A percentile compares a stretch with the other conserved stretches of the same genome.
These are phyloP conservation scores for Trididemnum clinides DNA, from an alignment of 23 tunicate species.

Conservation along the genomic window DNA sequence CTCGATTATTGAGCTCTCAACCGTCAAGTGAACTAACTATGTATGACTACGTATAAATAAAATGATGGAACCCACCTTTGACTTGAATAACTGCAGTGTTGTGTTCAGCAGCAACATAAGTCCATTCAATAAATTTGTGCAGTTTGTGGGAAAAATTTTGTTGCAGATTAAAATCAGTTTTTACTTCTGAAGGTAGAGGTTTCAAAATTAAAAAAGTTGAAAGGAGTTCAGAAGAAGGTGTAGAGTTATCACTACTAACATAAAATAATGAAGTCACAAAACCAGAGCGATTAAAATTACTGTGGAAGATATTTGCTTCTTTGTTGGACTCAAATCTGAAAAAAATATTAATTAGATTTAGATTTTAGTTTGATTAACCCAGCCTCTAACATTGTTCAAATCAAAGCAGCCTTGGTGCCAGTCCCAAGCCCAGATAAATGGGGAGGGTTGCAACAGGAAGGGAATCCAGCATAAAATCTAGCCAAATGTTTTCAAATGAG, in stretches of 20 bases:
- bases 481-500: no score
- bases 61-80: no score
- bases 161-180: conserved; percentile 41
- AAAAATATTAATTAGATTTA: not conserved
- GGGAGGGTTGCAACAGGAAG: no score
- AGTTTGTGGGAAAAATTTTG: conserved; percentile 40
- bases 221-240: conserved; percentile 29
- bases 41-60: no score
- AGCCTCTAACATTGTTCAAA: no score
- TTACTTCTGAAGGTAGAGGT: conserved; percentile 55
- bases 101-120: conserved; percentile 27
- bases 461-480: no score
- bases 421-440: no score
- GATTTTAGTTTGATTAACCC: not conserved
- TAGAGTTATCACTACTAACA: conserved; percentile 49
- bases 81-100: no score
- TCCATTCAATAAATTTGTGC: conserved; percentile 56
- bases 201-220: conserved; percentile 32
- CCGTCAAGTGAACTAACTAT: no score
- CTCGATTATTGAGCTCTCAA: no score
- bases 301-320: not conserved
- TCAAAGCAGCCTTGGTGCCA: no score
- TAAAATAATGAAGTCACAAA: not conserved
- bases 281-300: not conserved
- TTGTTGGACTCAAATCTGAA: conserved; percentile 41